Base-by-base conservation (phyloP, 2,888 invertebrate genomes). In the Drosophila aldrichi region DNA sequence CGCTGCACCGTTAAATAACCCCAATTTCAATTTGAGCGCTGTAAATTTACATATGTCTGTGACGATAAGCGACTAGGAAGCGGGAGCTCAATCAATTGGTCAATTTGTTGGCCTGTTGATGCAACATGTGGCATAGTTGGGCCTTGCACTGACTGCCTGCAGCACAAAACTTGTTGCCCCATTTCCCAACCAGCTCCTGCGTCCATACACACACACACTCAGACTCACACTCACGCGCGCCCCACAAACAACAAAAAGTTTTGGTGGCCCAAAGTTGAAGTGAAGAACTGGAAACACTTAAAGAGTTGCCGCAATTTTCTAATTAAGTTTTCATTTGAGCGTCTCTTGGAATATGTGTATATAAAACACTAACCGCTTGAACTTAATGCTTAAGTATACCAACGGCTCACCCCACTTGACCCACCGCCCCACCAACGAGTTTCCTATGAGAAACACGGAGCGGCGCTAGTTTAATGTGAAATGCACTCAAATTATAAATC, bases 1-100 rank as follows among this genome's bases (percentile, higher is more conserved):
- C 70, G 70, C 10, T 77, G 70, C 57, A 74, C 85, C 85, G 85
- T 85, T 85, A 85, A 86, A 81, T 85, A 85, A 85, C 85, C 85
- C 79, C 74, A 75, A 83, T 85, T 81, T 79, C 44, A 58, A 75
- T 64, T 70, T 61, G 81, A 81, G 63, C 64, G 74, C 58, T 52
- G 59, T 49, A 41, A 65, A 75, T 70, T 81, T 80, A 63, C 82
- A 82, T 84, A 75, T 20, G 38, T 67, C 46, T 12, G 38, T n/a
- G 36, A 16, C 41, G 44, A 63, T 61, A 61, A 44, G 54, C 20
- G 49, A 38, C 20, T 16, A 32, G 58, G 38, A 59, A 67, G 58
- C 38, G 14, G 43, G 32, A 25, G 29, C n/a, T 52, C 43, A 56
- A 56, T 75, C 78, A 78, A 81, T 70, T 75, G 58, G 59, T 20